Conservation (phyloP, 2,888 invertebrate genomes). For the Tuta absoluta region DNA sequence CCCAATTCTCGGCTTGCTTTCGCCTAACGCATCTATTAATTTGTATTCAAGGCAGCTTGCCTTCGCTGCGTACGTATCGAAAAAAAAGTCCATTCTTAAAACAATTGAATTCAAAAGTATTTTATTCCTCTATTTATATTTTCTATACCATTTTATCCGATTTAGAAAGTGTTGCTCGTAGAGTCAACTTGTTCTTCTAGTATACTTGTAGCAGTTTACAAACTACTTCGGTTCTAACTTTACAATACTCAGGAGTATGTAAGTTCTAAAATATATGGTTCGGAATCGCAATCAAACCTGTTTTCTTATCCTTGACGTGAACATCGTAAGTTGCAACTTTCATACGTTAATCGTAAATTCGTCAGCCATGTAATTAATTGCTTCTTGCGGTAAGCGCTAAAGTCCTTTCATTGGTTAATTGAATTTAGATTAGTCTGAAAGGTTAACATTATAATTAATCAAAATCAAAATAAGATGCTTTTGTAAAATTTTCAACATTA, state of each 20-base stretch:
- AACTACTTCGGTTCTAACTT: slow-evolving; percentile 14
- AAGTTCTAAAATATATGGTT: slow-evolving; percentile 7
- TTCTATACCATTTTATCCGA: slow-evolving; percentile 14
- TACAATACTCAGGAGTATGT: slow-evolving; percentile 2
- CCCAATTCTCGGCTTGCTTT: slow-evolving; percentile 1
- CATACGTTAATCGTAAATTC: neutral
- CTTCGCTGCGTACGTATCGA: slow-evolving; percentile 3
- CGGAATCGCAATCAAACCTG: slow-evolving; percentile 6
- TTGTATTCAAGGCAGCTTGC: neutral
- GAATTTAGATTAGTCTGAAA: neutral
- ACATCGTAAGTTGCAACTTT: neutral
- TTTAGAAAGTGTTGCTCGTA: slow-evolving; percentile 11
- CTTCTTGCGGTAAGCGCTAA: neutral
- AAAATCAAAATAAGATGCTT: neutral
- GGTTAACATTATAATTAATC: neutral
- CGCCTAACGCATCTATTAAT: slow-evolving; percentile 5
- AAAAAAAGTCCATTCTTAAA: slow-evolving; percentile 5
- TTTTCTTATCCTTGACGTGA: slow-evolving; percentile 5
- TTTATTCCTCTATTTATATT: neutral
- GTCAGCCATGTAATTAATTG: neutral
- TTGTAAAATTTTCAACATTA: neutral
- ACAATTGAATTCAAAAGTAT: slow-evolving; percentile 3
- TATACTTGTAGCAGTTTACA: slow-evolving; percentile 16
- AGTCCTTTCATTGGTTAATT: neutral
- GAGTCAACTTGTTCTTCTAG: slow-evolving; percentile 17